Conservation (phyloP, 2,888 invertebrate species). For the Mayetiola destructor region DNA sequence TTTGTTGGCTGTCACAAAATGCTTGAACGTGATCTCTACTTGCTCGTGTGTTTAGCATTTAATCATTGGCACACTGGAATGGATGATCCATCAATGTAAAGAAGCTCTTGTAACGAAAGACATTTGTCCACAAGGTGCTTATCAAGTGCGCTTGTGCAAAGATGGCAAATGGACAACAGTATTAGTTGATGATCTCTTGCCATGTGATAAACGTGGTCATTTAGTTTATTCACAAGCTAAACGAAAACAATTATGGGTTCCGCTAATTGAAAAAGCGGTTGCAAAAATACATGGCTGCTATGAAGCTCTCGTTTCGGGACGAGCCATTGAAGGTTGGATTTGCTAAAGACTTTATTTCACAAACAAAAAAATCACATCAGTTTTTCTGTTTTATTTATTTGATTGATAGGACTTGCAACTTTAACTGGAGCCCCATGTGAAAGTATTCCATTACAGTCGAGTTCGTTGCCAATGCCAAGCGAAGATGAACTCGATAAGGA, state of each 20-base stretch:
- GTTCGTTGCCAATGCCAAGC: constrained; percentile 49
- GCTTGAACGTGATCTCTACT: constrained; percentile 85
- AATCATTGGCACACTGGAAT: constrained; percentile 93
- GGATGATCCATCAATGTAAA: constrained; percentile 61
- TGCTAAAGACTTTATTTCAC: too few species aligned
- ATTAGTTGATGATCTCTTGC: constrained; percentile 88
- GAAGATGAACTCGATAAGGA: constrained; percentile 84
- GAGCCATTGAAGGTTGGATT: constrained; percentile 86
- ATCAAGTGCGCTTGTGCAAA: constrained; percentile 85
- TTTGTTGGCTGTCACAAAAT: constrained; percentile 93
- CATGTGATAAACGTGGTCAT: constrained; percentile 83
- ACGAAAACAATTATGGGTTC: constrained; percentile 94
- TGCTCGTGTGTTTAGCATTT: constrained; percentile 83
- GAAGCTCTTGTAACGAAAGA: constrained; percentile 75
- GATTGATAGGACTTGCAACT: constrained; percentile 57
- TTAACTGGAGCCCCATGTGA: constrained; percentile 94
- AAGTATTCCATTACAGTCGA: constrained; percentile 78
- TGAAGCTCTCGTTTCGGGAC: constrained; percentile 86
- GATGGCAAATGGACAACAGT: constrained; percentile 96
- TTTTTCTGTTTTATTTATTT: too few species aligned
- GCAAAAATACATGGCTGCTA: constrained; percentile 97
- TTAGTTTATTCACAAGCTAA: constrained; percentile 89
- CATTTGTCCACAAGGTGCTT: constrained; percentile 67
- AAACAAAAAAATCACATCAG: too few species aligned
- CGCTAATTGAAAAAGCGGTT: constrained; percentile 94